These are phyloP conservation scores for Aphelinus atriplicis DNA, from an alignment of 1,140 invertebrate species.

Conservation along the genomic window DNA sequence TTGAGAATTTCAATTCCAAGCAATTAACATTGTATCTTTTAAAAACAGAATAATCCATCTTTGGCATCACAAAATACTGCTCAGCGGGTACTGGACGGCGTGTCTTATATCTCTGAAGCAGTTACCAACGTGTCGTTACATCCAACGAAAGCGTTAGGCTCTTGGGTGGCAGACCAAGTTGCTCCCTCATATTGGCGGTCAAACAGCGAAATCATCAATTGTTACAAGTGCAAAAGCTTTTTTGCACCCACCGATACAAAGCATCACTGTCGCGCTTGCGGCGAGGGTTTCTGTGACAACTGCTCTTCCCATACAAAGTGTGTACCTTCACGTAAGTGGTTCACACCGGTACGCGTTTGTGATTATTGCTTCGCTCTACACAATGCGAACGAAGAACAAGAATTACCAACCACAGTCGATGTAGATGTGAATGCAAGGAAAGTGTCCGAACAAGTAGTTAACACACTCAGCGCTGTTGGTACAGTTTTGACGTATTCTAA, in stretches of 20 bases:
- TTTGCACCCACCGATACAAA: slow-evolving; percentile 70
- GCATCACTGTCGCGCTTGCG: slow-evolving; percentile 84
- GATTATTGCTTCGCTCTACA: slow-evolving; percentile 69
- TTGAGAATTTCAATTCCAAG: too few relatives aligned
- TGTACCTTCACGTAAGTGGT: slow-evolving; percentile 76
- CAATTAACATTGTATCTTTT: slow-evolving; percentile 6
- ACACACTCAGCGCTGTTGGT: slow-evolving; percentile 70
- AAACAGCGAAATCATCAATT: slow-evolving; percentile 80
- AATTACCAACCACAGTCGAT: slow-evolving; percentile 39
- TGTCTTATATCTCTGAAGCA: slow-evolving; percentile 77
- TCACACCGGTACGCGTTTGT: slow-evolving; percentile 75
- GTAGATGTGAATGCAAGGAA: slow-evolving; percentile 72
- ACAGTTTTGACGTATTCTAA: slow-evolving; percentile 69
- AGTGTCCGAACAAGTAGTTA: slow-evolving; percentile 73
- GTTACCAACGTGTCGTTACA: slow-evolving; percentile 76
- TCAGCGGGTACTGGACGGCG: slow-evolving; percentile 79
- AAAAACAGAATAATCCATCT: slow-evolving; percentile 50
- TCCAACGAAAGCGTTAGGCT: slow-evolving; percentile 75
- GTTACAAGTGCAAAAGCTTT: slow-evolving; percentile 71
- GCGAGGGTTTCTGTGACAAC: slow-evolving; percentile 76
- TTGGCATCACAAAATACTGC: slow-evolving; percentile 74
- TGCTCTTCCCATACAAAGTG: slow-evolving; percentile 72
- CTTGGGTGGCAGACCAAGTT: slow-evolving; percentile 80
- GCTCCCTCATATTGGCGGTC: slow-evolving; percentile 85
- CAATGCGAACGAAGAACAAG: slow-evolving; percentile 48